Base-by-base conservation (phyloP, 2,113 vertebrate genomes). In the Oryzias curvinotus region DNA sequence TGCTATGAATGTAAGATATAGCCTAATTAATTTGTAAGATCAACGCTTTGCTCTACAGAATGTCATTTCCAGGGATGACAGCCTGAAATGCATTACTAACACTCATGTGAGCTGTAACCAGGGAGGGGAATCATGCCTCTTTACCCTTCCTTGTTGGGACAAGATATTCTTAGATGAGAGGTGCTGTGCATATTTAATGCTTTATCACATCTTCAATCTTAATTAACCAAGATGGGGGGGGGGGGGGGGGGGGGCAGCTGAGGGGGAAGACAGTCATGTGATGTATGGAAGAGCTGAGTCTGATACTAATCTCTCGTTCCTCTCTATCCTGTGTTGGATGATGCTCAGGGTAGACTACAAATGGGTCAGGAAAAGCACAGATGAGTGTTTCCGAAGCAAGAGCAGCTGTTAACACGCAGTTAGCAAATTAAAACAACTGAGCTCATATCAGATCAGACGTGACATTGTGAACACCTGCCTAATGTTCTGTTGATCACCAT, bases 131-230 rank as follows among this genome's bases (percentile, higher is more conserved):
- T 19, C 7, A 13, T 18, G 62, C 49, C 48, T 57, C 63, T 62
- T 59, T 44, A 44, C 49, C 50, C 61, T 48, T 55, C 19, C 64
- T 73, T 14, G 5, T 46, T 50, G 60, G 65, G 81, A 84, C 76
- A 65, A 79, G 81, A 86, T 88, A 89, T 90, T 90, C 83, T 87
- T 77, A 83, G 87, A 87, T 78, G 75, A 81, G 81, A 87, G 80
- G 80, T 85, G 81, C 75, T 55, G 73, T 72, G 83, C 82, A 90
- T 89, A 89, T 89, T 88, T 86, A 87, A 88, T 80, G 76, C 78
- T 76, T 79, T 88, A 90, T 89, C 87, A 73, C 77, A 65, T 73
- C 52, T 66, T 75, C 77, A 56, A 89, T 88, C 85, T 87, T 90
- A 90, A 89, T 90, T 87, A 90, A 85, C 68, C 54, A 66, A 70